phyloP scores from a whole-genome alignment of 2,113 vertebrate genomes.

The Alosa alosa region DNA sequence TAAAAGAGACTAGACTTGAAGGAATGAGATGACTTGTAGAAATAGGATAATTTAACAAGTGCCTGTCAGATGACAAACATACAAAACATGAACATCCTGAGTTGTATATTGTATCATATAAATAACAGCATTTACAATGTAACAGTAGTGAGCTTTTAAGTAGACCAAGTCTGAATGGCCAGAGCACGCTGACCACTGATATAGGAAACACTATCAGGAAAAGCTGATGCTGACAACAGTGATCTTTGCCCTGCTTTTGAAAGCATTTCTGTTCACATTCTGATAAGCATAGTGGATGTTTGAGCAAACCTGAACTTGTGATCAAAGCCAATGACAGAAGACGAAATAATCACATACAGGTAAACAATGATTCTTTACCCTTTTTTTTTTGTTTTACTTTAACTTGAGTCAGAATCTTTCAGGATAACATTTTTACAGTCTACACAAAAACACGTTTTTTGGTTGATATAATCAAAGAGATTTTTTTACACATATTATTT shows the following conservation, averaged over 20 bases:
- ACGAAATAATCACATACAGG: not conserved
- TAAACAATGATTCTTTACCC: not conserved
- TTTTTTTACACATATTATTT: conserved; percentile 14
- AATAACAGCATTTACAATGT: conserved; percentile 4
- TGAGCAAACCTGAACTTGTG: not conserved
- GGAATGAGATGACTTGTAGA: not conserved
- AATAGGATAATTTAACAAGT: not conserved
- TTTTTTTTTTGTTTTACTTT: not conserved
- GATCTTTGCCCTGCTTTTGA: not conserved
- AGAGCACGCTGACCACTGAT: not conserved
- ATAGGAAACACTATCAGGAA: not conserved
- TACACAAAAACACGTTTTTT: not conserved
- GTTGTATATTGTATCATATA: conserved; percentile 18
- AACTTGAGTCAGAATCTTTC: not conserved
- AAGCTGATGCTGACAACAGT: not conserved
- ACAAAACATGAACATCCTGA: conserved; percentile 26
- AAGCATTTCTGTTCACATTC: conserved; percentile 4
- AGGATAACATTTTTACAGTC: not conserved
- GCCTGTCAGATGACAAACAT: conserved; percentile 11
- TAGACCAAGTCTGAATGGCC: not conserved
- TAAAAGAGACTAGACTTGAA: not conserved
- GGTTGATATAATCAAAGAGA: conserved; percentile 7
- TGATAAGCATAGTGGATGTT: not conserved
- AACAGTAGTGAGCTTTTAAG: not conserved
- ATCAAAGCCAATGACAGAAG: not conserved